A percentile compares a stretch with the other conserved stretches of the same genome.
phyloP scores from a whole-genome alignment of 2,888 invertebrate species.

The Myopa tessellatipennis region DNA sequence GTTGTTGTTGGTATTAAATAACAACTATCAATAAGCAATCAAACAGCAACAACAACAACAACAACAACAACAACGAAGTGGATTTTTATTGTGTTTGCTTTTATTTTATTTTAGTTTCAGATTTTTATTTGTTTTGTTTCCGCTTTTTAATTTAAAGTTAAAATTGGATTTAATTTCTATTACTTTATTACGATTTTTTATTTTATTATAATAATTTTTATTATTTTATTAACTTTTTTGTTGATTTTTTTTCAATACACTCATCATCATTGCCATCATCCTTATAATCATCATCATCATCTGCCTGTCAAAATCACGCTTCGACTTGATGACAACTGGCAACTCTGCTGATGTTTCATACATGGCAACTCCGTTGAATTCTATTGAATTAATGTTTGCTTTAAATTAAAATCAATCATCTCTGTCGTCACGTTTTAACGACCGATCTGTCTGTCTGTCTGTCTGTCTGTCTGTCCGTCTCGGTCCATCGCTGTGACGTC shows the following conservation, averaged over 20 bases:
- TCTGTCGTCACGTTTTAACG: conserved; percentile 1
- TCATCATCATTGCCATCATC: background rate
- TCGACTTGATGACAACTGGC: background rate
- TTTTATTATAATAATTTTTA: no score
- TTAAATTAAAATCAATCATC: conserved; percentile 9
- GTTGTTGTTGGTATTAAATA: no score
- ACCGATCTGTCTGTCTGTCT: background rate
- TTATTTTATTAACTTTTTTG: no score
- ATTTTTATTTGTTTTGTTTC: no score
- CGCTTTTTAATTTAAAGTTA: no score
- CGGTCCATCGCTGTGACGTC: no score
- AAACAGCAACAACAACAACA: background rate
- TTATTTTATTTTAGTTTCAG: no score
- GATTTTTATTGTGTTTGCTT: background rate
- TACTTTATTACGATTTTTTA: no score
- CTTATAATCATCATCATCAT: background rate
- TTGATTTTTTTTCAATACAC: no score
- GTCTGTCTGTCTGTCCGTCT: conserved; percentile 11
- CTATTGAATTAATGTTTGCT: background rate
- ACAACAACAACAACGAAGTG: background rate
- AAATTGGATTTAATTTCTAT: no score
- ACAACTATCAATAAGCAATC: background rate
- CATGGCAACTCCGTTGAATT: background rate
- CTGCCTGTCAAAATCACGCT: background rate
- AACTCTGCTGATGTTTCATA: background rate